A percentile compares a stretch with the other conserved stretches of the same genome.
These are phyloP conservation scores for Arothron firmamentum DNA, from an alignment of 2,113 vertebrate species.

Conservation along the genomic window DNA sequence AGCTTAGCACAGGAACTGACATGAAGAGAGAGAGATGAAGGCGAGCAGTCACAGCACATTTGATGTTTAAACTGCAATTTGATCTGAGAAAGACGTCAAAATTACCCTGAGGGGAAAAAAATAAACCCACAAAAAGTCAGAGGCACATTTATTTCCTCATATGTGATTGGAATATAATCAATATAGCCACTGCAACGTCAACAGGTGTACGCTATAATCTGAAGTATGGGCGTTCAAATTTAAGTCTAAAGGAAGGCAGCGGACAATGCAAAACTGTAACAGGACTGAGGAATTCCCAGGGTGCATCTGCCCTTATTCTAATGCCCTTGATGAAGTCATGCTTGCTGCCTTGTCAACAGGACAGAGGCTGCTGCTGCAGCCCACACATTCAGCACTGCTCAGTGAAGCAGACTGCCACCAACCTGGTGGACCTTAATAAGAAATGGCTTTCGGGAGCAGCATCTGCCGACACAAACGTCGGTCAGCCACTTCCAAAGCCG, in stretches of 20 bases:
- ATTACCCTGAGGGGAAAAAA: too few relatives aligned
- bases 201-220: too few relatives aligned
- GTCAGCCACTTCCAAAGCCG: conserved; percentile 44
- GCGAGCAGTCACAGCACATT: too few relatives aligned
- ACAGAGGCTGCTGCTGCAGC: conserved; percentile 55
- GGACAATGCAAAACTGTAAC: not conserved
- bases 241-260: too few relatives aligned
- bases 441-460: conserved; percentile 43
- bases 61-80: too few relatives aligned
- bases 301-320: conserved; percentile 43
- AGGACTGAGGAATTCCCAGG: conserved; percentile 9
- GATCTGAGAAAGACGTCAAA: too few relatives aligned
- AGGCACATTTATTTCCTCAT: too few relatives aligned
- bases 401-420: conserved; percentile 45
- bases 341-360: conserved; percentile 51
- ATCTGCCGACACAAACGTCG: conserved; percentile 38
- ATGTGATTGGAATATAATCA: too few relatives aligned
- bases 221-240: too few relatives aligned
- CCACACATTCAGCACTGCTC: conserved; percentile 42
- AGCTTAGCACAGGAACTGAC: too few relatives aligned
- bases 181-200: not conserved
- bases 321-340: conserved; percentile 55
- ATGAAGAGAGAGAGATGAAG: not conserved
- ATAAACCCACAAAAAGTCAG: too few relatives aligned
- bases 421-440: conserved; percentile 51